Evolutionary conservation across 2,113 vertebrate species (phyloP), one percentile per base, ranked within the genome.

Genomic region (Notothenia coriiceps): DNA sequence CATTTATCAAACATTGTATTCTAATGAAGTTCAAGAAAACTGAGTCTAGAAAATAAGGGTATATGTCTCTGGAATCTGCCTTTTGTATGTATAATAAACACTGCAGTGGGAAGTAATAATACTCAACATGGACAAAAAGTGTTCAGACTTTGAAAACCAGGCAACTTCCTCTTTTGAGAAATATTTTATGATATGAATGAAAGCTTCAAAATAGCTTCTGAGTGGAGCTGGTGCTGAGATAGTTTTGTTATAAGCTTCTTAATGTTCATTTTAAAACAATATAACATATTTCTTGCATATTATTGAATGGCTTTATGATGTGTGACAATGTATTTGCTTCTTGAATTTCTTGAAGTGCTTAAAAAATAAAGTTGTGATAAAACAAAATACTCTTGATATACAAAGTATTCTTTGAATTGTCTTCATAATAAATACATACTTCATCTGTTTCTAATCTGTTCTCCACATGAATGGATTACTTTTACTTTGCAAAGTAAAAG

Each of bases 311-410:
- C 8, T 47, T 72, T 7, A 44, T 61, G 1, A 2, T 63, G 10
- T 74, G 1, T 52, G 4, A 63, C 62, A 12, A 1, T 51, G 1
- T 15, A 52, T 50, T 22, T 54, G 35, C 13, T 54, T 25, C 20
- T 68, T 8, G 0, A 3, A 76, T 73, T 72, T 60, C 17, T 65
- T 9, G 44, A 6, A 15, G 3, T 79, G 54, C 11, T 72, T 0
- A 14, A 65, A 44, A 5, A 87, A 84, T 79, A 88, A 85, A 84
- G 43, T 2, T 35, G 17, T 66, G 5, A 33, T 5, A 66, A 25
- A 59, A 60, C 17, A n/a, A 10, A 29, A 49, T 40, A 8, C 35
- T 40, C 35, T 40, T 40, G 70, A 43, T 18, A 0, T 1, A 14
- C 6, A 56, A 6, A 44, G 43, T n/a, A 4, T 1, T 67, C 4